Evolutionary conservation across 92 coral and sea anemone species (phyloP).

Genomic region (Siderastrea siderea): DNA sequence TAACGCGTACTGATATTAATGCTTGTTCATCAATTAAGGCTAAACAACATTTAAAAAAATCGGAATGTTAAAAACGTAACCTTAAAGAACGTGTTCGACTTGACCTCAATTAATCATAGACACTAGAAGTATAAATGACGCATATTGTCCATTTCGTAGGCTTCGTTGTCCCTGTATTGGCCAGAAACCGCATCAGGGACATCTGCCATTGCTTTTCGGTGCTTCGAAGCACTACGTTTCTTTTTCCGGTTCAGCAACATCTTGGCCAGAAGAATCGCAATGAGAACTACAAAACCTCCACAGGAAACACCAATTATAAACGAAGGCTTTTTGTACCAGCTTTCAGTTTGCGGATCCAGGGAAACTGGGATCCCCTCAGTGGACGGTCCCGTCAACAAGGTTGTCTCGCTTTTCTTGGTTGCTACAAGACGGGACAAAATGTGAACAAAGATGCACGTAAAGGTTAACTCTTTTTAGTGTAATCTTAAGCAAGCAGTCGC

Average conservation of each 20-base stretch:
- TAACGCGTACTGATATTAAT: too few relatives aligned
- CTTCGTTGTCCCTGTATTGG: background rate
- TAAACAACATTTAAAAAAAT: too few relatives aligned
- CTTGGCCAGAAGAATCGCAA: background rate
- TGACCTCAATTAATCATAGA: too few relatives aligned
- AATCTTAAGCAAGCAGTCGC: too few relatives aligned
- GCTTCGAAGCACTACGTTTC: background rate
- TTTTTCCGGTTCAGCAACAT: background rate
- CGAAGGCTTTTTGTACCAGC: slow-evolving; percentile 5
- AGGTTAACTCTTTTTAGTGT: too few relatives aligned
- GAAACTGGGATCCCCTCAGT: slow-evolving; percentile 11
- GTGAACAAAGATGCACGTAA: background rate
- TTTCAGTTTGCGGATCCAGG: background rate
- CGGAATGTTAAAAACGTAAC: too few relatives aligned
- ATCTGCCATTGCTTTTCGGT: background rate
- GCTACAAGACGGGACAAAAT: background rate
- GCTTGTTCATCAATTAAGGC: too few relatives aligned
- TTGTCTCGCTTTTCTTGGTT: background rate
- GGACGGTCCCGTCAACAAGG: background rate
- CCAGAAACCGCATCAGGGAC: background rate
- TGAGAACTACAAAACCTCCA: background rate
- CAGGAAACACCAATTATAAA: background rate
- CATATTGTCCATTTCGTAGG: background rate
- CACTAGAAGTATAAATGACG: too few relatives aligned
- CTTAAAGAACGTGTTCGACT: too few relatives aligned